Evolutionary conservation across 1,140 invertebrate genomes (phyloP).

Genomic region (Pemphigus obesinymphae): DNA sequence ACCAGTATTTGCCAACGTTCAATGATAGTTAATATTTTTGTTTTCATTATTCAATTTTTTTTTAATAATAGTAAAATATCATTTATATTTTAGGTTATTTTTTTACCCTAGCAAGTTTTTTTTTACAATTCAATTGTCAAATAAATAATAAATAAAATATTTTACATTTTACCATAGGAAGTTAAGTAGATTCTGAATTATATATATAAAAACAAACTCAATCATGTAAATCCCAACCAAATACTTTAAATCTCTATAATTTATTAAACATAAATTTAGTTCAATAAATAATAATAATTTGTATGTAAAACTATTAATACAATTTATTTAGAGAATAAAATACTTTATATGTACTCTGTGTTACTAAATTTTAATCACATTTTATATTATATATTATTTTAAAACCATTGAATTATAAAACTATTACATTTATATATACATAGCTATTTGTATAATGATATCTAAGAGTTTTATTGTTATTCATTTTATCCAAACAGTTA

Average conservation of each 20-base stretch:
- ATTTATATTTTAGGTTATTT: neutral
- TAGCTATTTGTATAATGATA: constrained; percentile 17
- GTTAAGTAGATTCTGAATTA: neutral
- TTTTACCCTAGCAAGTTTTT: neutral
- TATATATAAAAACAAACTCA: neutral
- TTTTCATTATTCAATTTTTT: neutral
- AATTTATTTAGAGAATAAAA: constrained; percentile 15
- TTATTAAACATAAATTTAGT: neutral
- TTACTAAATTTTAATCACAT: constrained; percentile 16
- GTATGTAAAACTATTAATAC: neutral
- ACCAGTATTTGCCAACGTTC: neutral
- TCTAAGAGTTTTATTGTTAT: constrained; percentile 24
- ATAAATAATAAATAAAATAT: neutral
- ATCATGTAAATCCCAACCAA: neutral
- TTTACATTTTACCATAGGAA: neutral
- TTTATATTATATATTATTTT: constrained; percentile 20
- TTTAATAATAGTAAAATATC: neutral
- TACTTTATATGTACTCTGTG: constrained; percentile 21
- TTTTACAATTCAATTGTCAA: neutral
- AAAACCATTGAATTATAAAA: constrained; percentile 1
- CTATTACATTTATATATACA: neutral
- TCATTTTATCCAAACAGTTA: constrained; percentile 18
- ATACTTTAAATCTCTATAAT: neutral
- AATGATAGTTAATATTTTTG: constrained; percentile 13
- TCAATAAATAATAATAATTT: neutral